A percentile compares a stretch with the other conserved stretches of the same genome.
These are phyloP conservation scores for Sesamia nonagrioides DNA, from an alignment of 1,140 invertebrate genomes.

Conservation along the genomic window DNA sequence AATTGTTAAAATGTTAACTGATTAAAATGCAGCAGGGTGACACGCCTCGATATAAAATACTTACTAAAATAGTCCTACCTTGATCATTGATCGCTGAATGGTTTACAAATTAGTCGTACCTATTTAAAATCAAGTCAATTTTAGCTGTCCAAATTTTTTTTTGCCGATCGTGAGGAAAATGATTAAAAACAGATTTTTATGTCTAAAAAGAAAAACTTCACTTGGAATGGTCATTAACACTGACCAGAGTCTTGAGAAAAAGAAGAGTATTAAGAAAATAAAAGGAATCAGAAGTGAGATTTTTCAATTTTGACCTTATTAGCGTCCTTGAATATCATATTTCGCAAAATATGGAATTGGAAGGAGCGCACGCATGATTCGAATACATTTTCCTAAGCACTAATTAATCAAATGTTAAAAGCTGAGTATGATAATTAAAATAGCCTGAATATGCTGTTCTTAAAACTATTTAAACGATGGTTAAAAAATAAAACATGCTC, in stretches of 20 bases:
- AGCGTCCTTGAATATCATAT: conserved; percentile 78
- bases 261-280: conserved; percentile 17
- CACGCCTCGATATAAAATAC: conserved; percentile 56
- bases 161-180: conserved; percentile 43
- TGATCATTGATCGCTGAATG: conserved; percentile 2
- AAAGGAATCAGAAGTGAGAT: conserved; percentile 31
- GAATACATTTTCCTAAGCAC: conserved; percentile 51
- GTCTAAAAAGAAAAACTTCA: conserved; percentile 47
- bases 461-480: conserved; percentile 61
- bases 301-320: conserved; percentile 46
- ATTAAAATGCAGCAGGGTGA: conserved; percentile 67
- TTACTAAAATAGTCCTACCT: conserved; percentile 58
- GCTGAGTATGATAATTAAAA: conserved; percentile 60
- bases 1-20: conserved; percentile 71
- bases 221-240: conserved; percentile 62
- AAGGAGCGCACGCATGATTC: conserved; percentile 64
- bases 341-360: conserved; percentile 78
- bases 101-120: conserved; percentile 46
- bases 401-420: conserved; percentile 81
- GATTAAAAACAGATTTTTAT: conserved; percentile 27
- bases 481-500: conserved; percentile 83
- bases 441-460: conserved; percentile 54
- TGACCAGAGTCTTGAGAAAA: too few relatives aligned
- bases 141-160: conserved; percentile 63
- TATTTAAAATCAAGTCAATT: conserved; percentile 52